Percentiles rank a stretch among this genome's conserved stretches.
phyloP scores from a whole-genome alignment of 1,140 invertebrate genomes.

The Aethina tumida region DNA sequence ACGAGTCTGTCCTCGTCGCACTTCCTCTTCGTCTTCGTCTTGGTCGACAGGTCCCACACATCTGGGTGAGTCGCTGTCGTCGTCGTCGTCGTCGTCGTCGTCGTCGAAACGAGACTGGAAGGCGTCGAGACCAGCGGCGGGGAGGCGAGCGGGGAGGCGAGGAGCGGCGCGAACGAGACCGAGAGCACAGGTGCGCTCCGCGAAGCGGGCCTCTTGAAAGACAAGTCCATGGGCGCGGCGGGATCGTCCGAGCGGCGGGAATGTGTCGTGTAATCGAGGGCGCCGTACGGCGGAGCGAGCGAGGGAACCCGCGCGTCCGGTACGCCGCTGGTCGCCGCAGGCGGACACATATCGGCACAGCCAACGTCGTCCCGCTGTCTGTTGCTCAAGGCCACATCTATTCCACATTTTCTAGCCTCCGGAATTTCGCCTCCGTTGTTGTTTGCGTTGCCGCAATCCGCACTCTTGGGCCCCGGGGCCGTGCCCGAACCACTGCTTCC shows the following conservation, averaged over 20 bases:
- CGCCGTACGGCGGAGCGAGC: slow-evolving; percentile 25
- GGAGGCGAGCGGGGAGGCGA: slow-evolving; percentile 36
- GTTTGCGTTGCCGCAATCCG: slow-evolving; percentile 14
- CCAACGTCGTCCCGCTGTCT: slow-evolving; percentile 31
- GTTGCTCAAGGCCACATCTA: slow-evolving; percentile 22
- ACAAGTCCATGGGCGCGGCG: slow-evolving; percentile 34
- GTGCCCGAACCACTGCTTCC: slow-evolving; percentile 26
- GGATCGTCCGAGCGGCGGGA: slow-evolving; percentile 21
- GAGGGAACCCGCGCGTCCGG: slow-evolving; percentile 3
- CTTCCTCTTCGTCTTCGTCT: slow-evolving; percentile 23
- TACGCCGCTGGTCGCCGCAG: slow-evolving; percentile 12
- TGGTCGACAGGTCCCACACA: slow-evolving; percentile 44
- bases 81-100: slow-evolving; percentile 36
- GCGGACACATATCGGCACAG: slow-evolving; percentile 15
- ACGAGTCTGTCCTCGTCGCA: slow-evolving; percentile 15
- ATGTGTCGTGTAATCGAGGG: slow-evolving; percentile 27
- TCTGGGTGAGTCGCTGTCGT: slow-evolving; percentile 34
- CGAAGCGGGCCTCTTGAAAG: slow-evolving; percentile 36
- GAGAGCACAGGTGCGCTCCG: slow-evolving; percentile 32
- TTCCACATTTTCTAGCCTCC: slow-evolving; percentile 17
- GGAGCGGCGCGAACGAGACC: slow-evolving; percentile 27
- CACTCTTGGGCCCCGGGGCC: slow-evolving; percentile 40
- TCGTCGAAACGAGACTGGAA: slow-evolving; percentile 39
- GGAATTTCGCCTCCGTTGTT: slow-evolving; percentile 15
- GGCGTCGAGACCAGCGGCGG: slow-evolving; percentile 38